Evolutionary conservation across 2,113 vertebrate genomes (phyloP).

Genomic region (Bothrops jararaca): DNA sequence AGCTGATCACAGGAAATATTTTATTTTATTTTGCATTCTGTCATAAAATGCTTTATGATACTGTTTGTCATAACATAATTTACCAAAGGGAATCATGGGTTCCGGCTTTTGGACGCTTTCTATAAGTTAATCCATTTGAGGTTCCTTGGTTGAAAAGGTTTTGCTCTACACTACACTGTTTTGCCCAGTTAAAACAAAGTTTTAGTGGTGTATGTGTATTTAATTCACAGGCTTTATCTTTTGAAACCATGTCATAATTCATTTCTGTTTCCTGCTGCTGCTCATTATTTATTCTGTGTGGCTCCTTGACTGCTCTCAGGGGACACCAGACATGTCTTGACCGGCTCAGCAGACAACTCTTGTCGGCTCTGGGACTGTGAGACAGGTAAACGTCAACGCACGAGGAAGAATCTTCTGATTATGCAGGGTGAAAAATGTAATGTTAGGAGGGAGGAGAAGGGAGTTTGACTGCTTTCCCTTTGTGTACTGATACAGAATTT

Average conservation of each 20-base stretch:
- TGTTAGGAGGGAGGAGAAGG: background rate
- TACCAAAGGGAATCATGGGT: background rate
- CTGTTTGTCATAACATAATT: background rate
- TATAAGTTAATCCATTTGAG: background rate
- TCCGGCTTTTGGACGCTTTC: background rate
- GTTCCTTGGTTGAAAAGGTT: background rate
- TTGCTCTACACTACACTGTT: background rate
- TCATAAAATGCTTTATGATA: background rate
- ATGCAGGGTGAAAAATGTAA: background rate
- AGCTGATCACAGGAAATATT: background rate
- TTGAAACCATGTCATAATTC: background rate
- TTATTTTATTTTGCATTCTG: background rate
- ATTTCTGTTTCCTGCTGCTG: background rate
- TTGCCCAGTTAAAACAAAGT: background rate
- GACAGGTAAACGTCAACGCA: conserved; percentile 75
- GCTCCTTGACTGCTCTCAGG: conserved; percentile 76
- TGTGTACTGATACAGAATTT: background rate
- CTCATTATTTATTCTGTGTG: background rate
- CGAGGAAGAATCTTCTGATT: no score
- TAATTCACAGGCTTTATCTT: background rate
- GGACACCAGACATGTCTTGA: conserved; percentile 94
- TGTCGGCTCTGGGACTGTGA: conserved; percentile 97
- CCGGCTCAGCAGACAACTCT: conserved; percentile 94
- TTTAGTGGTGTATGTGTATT: background rate
- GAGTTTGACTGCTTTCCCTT: background rate